Evolutionary conservation across 1,140 invertebrate species (phyloP), one percentile per base, ranked within the genome.

Genomic region (Lordiphosa stackelbergi): DNA sequence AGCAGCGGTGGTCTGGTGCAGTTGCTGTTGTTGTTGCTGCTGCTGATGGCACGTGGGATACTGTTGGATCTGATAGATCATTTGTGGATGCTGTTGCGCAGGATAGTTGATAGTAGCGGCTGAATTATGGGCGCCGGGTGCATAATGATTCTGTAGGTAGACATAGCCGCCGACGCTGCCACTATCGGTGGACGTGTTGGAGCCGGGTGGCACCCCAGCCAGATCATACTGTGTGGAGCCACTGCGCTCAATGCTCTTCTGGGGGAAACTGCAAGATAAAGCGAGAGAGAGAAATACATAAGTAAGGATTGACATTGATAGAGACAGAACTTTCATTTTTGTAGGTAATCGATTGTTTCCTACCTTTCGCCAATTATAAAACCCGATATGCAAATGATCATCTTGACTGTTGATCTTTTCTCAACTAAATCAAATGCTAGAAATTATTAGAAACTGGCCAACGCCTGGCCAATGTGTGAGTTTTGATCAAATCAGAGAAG

Each of bases 341-440:
- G 37, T 24, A 38, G 54, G 53, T 52, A 52, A 46, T 12, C 34
- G 34, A 41, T 42, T 38, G 55, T 51, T 49, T 78, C 40, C 83
- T 91, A 91, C 86, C 90, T 91, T 91, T 91, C 88, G 90, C 91
- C 88, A 89, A 89, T 89, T 85, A 90, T 86, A 89, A 91, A 91
- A 89, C 91, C 91, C 51, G 91, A 91, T 78, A 92, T 90, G 83
- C 91, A 92, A 85, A 91, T 91, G 83, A 92, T 91, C 91, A 92
- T 92, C 55, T 69, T 88, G 55, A 36, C 11, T 53, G 19, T 42
- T 46, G 4, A 24, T 53, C 31, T 41, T 48, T 41, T 19, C 19
- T 19, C 19, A 19, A 19, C 19, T 19, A 19, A 19, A 19, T 19
- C 19, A 19, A 19, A 19, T 19, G 19, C 19, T 48, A 51, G 11